These are phyloP conservation scores for Cuniculus paca DNA, from an alignment of 2,797 vertebrate species.

Conservation along the genomic window DNA sequence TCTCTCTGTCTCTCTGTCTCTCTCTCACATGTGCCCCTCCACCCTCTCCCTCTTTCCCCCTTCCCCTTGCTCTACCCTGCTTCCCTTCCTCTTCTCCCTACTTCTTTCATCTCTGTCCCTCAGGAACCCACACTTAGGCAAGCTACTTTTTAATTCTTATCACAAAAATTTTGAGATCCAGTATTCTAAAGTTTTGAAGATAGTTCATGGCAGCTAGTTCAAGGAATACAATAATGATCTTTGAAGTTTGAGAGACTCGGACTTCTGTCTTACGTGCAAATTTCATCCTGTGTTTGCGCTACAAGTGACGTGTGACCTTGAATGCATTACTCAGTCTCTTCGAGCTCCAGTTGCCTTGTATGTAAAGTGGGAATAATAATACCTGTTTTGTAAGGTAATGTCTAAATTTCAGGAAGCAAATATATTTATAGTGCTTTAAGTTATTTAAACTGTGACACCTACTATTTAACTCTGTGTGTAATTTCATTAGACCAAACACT, in stretches of 20 bases:
- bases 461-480: neutral
- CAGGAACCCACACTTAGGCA: neutral
- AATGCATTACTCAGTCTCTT: neutral
- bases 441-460: neutral
- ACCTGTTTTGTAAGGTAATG: neutral
- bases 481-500: neutral
- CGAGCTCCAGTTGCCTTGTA: neutral
- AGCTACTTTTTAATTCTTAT: neutral
- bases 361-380: neutral
- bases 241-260: neutral
- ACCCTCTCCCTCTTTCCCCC: too few species aligned
- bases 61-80: too few species aligned
- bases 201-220: neutral
- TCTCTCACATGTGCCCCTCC: too few species aligned
- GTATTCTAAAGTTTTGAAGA: neutral
- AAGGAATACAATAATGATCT: neutral
- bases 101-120: neutral
- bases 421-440: neutral
- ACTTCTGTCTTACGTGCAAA: neutral
- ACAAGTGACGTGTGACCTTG: neutral
- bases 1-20: too few species aligned
- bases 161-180: neutral
- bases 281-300: rapidly evolving
- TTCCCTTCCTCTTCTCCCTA: too few species aligned
- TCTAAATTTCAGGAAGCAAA: neutral